These are phyloP conservation scores for Tachina lurida DNA, from an alignment of 2,888 invertebrate species.

Conservation along the genomic window DNA sequence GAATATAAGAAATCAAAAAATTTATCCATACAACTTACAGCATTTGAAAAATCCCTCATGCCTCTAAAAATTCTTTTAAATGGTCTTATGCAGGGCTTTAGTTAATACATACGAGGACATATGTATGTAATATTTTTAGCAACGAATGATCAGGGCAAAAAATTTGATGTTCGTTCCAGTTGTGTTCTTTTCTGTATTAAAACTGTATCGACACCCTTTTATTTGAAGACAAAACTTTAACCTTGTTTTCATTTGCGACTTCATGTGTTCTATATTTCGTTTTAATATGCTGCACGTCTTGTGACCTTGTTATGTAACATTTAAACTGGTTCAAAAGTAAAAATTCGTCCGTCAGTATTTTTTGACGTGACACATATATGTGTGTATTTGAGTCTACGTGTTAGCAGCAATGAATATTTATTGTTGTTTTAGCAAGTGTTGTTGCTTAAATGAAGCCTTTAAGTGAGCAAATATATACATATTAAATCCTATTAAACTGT, in stretches of 20 bases:
- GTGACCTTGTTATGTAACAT: slow-evolving; percentile 56
- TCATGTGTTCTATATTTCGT: slow-evolving; percentile 39
- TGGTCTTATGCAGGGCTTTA: too few relatives aligned
- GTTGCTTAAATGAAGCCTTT: slow-evolving; percentile 39
- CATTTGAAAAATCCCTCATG: too few relatives aligned
- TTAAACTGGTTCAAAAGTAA: slow-evolving; percentile 45
- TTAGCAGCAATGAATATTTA: not conserved
- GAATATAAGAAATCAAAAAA: too few relatives aligned
- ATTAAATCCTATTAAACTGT: slow-evolving; percentile 47
- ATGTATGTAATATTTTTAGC: too few relatives aligned
- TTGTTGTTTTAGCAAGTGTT: not conserved
- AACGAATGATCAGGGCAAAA: too few relatives aligned
- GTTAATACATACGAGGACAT: too few relatives aligned
- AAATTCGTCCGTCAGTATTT: slow-evolving; percentile 4
- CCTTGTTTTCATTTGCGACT: slow-evolving; percentile 35
- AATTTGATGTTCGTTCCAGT: too few relatives aligned
- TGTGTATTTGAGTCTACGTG: slow-evolving; percentile 7
- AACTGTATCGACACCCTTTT: slow-evolving; percentile 50
- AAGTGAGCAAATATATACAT: slow-evolving; percentile 26
- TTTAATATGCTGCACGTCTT: slow-evolving; percentile 3
- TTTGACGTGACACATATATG: not conserved
- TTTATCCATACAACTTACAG: too few relatives aligned
- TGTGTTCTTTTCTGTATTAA: not conserved
- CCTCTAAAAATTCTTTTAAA: too few relatives aligned
- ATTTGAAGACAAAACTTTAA: slow-evolving; percentile 34